phyloP scores from a whole-genome alignment of 2,113 vertebrate species.

The Pan paniscus region DNA sequence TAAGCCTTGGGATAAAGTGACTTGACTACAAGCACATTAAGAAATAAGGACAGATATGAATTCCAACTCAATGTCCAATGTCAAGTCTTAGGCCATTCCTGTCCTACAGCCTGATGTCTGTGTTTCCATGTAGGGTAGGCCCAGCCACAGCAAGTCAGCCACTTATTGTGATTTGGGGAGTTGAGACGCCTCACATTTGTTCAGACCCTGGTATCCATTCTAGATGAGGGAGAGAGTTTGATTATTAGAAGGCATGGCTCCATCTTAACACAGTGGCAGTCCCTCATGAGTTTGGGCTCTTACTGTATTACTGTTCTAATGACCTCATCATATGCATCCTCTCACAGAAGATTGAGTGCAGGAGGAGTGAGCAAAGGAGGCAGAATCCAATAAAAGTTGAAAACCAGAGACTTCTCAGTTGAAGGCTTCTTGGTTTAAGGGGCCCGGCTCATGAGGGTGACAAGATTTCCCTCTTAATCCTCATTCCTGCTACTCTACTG shows the following conservation, averaged over 20 bases:
- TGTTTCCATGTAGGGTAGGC: background rate
- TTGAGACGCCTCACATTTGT: background rate
- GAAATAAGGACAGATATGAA: background rate
- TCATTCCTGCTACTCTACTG: constrained; percentile 20
- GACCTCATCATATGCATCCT: background rate
- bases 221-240: background rate
- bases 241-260: background rate
- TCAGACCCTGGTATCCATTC: background rate
- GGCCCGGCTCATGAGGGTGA: constrained; percentile 22
- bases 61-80: background rate
- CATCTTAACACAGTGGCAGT: background rate
- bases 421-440: constrained; percentile 24
- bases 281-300: background rate
- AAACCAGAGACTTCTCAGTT: background rate
- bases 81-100: background rate
- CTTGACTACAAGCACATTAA: background rate
- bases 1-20: background rate
- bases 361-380: background rate
- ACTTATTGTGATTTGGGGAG: background rate
- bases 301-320: background rate
- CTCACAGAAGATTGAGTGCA: background rate
- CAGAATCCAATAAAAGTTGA: constrained; percentile 4
- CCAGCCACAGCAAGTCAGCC: background rate
- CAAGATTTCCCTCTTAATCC: background rate
- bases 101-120: background rate